These are phyloP conservation scores for Hermodice carunculata DNA, from an alignment of 2,888 invertebrate species.

Conservation along the genomic window DNA sequence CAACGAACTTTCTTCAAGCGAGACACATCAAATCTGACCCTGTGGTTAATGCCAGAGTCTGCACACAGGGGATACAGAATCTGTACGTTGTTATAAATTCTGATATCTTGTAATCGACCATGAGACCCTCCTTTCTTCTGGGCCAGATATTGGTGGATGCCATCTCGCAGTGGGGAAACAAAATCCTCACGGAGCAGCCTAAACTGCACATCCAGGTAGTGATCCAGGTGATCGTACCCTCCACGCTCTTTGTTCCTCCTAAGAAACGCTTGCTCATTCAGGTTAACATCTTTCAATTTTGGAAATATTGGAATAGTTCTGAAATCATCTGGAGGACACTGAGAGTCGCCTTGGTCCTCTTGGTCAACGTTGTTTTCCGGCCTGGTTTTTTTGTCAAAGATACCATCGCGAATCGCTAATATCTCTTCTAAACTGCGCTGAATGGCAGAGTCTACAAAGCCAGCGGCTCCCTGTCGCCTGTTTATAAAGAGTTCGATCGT, in stretches of 20 bases:
- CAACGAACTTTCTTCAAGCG: conserved; percentile 54
- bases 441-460: no score
- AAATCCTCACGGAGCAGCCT: conserved; percentile 85
- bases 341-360: no score
- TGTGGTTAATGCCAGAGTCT: conserved; percentile 41
- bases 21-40: conserved; percentile 34
- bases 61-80: conserved; percentile 43
- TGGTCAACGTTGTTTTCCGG: no score
- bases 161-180: conserved; percentile 79
- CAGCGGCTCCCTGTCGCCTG: no score
- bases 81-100: conserved; percentile 48
- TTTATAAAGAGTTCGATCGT: no score
- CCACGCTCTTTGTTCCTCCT: conserved; percentile 76
- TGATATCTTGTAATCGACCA: no score
- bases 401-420: no score
- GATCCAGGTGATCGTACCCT: conserved; percentile 75
- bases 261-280: conserved; percentile 69
- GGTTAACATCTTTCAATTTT: conserved; percentile 59
- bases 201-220: conserved; percentile 85
- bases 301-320: conserved; percentile 66
- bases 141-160: conserved; percentile 72
- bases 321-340: conserved; percentile 72
- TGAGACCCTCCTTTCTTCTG: no score
- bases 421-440: no score
- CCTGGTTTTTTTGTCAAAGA: no score